phyloP scores from a whole-genome alignment of 2,888 invertebrate species.

The Arge pagana region DNA sequence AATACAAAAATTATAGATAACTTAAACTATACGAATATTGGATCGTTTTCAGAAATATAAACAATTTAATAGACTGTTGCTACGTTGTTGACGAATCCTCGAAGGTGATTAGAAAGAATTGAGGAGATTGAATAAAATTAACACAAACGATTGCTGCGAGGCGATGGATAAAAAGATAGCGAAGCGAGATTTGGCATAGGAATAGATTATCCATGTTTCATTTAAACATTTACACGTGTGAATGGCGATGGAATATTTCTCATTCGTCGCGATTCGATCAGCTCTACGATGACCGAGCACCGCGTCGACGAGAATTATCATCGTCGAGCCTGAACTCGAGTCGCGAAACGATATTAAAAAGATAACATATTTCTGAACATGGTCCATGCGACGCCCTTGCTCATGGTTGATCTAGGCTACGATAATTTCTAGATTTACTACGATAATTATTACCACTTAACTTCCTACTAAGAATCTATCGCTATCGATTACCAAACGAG shows the following conservation, averaged over 20 bases:
- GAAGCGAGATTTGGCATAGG: no score
- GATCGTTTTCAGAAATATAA: conserved; percentile 37
- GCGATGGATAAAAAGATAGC: no score
- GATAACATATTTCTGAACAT: conserved; percentile 46
- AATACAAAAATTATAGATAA: neutral
- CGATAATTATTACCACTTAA: conserved; percentile 43
- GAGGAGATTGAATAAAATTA: conserved; percentile 5
- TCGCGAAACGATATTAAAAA: neutral
- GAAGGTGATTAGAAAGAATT: neutral
- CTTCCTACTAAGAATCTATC: conserved; percentile 55
- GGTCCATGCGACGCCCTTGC: conserved; percentile 54
- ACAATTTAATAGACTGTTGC: conserved; percentile 7
- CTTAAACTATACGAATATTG: conserved; percentile 27
- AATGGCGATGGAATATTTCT: no score
- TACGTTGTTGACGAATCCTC: conserved; percentile 22
- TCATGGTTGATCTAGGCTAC: conserved; percentile 53
- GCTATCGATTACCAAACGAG: conserved; percentile 50
- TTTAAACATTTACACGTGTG: no score
- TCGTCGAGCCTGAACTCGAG: no score
- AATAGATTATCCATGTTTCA: no score
- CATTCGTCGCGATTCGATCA: no score
- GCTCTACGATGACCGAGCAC: no score
- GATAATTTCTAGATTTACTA: neutral
- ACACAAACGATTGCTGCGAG: no score
- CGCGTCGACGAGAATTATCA: no score